Evolutionary conservation across 2,113 vertebrate species (phyloP), one percentile per base, ranked within the genome.

Genomic region (Verasper variegatus): DNA sequence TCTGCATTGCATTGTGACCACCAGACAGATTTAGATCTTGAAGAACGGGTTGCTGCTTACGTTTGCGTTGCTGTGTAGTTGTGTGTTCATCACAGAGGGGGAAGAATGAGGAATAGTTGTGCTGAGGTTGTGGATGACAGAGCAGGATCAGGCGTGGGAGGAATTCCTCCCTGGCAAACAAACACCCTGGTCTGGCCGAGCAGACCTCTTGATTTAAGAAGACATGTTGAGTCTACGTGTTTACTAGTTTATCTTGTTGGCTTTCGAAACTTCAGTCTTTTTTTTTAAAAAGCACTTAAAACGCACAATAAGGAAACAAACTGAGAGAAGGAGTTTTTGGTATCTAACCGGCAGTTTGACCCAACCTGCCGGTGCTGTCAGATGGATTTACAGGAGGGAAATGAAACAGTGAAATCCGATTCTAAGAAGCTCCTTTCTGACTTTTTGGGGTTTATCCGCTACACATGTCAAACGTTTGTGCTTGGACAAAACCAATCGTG

Each of bases 171-270:
- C 45, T 83, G 77, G 80, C 83, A 85, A 80, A 81, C 83, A 82
- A 82, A 83, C 51, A 49, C 49, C 15, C 20, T 26, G 5, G 18
- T 80, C 75, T 81, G 79, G 64, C 58, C 69, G 5, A 72, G 35
- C 71, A 83, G 72, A 67, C 57, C 59, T 61, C 54, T 66, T 82
- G 78, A 92, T 86, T 89, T 86, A 88, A 63, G 63, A 78, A 66
- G 70, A 85, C 76, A 62, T 40, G 59, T 74, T 37, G 57, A 20
- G 20, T 55, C 31, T 67, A 64, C 54, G 65, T 80, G 65, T 82
- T 86, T 78, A 72, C 76, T 78, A 62, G 60, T 82, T 85, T 52
- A 80, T 61, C 54, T 63, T 70, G 71, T 76, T 68, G 69, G 66
- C 71, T 76, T 76, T 66, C 13, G 21, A 37, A 63, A 60, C 67